A percentile compares a stretch with the other conserved stretches of the same genome.
phyloP scores from a whole-genome alignment of 1,140 invertebrate species.

The Propsilocerus akamusi region DNA sequence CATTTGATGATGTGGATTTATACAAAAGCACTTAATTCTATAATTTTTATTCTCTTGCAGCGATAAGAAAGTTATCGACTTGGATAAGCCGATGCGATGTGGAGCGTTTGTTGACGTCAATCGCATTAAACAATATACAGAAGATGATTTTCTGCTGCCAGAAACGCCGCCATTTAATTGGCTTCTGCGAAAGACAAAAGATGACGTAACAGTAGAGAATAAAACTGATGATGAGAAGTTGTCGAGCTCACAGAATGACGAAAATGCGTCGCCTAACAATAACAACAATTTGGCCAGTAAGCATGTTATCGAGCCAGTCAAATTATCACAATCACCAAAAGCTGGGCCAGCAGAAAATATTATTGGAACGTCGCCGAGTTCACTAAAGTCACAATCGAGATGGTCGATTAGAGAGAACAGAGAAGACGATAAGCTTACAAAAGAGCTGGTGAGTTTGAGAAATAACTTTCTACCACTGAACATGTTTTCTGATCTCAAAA shows the following conservation, averaged over 20 bases:
- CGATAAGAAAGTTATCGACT: conserved; percentile 32
- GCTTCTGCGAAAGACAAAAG: conserved; percentile 26
- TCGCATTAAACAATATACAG: conserved; percentile 27
- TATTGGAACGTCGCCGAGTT: conserved; percentile 2
- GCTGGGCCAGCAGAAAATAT: neutral
- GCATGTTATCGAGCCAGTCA: conserved; percentile 6
- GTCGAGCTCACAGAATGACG: neutral
- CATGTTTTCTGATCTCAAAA: neutral
- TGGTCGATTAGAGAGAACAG: neutral
- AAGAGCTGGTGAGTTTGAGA: conserved; percentile 10
- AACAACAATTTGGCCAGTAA: conserved; percentile 17
- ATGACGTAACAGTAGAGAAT: neutral
- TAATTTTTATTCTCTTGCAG: conserved; percentile 23
- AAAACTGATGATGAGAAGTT: neutral
- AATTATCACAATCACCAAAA: neutral
- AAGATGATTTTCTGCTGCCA: conserved; percentile 37
- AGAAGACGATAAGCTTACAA: conserved; percentile 12
- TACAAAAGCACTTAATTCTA: conserved; percentile 1
- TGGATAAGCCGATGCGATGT: conserved; percentile 43
- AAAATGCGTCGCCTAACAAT: conserved; percentile 1
- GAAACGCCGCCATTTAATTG: conserved; percentile 48
- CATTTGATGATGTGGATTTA: too few species aligned
- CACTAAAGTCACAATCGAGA: neutral
- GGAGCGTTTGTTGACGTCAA: conserved; percentile 44
- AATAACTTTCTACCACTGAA: neutral